These are phyloP conservation scores for Limnephilus lunatus DNA, from an alignment of 2,888 invertebrate species.

Conservation along the genomic window DNA sequence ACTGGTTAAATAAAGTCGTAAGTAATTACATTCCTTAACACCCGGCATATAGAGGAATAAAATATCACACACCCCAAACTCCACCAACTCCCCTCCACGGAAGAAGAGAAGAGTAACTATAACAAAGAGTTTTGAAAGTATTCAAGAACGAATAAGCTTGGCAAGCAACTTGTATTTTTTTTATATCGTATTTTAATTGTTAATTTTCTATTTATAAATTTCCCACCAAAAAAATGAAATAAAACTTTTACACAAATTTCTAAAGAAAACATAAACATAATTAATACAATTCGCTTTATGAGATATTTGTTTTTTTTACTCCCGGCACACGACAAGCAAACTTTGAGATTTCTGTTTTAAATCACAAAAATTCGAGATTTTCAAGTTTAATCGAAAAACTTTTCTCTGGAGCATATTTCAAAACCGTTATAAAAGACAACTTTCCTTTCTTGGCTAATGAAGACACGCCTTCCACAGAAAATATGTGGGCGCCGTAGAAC, in stretches of 20 bases:
- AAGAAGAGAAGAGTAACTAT: not conserved
- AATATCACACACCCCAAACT: not conserved
- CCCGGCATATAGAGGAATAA: too few species aligned
- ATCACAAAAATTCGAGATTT: conserved; percentile 10
- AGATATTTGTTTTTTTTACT: conserved; percentile 5
- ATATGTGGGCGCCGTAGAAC: not conserved
- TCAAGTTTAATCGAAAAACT: conserved; percentile 32
- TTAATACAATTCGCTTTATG: conserved; percentile 9
- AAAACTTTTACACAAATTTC: not conserved
- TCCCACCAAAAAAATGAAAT: not conserved
- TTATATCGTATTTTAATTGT: not conserved
- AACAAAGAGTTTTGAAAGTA: not conserved
- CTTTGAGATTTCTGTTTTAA: conserved; percentile 9
- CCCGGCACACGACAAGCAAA: conserved; percentile 1
- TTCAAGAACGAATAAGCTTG: not conserved
- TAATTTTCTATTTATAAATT: not conserved
- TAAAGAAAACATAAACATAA: conserved; percentile 4
- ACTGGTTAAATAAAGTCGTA: too few species aligned
- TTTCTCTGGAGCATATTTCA: conserved; percentile 24
- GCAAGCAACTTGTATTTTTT: not conserved
- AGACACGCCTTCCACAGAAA: conserved; percentile 15
- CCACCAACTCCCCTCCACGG: not conserved
- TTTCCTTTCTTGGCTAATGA: conserved; percentile 29
- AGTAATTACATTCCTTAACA: too few species aligned
- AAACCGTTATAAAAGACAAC: conserved; percentile 26